These are phyloP conservation scores for Sepioteuthis lessoniana DNA, from an alignment of 2,888 invertebrate species.

Conservation along the genomic window DNA sequence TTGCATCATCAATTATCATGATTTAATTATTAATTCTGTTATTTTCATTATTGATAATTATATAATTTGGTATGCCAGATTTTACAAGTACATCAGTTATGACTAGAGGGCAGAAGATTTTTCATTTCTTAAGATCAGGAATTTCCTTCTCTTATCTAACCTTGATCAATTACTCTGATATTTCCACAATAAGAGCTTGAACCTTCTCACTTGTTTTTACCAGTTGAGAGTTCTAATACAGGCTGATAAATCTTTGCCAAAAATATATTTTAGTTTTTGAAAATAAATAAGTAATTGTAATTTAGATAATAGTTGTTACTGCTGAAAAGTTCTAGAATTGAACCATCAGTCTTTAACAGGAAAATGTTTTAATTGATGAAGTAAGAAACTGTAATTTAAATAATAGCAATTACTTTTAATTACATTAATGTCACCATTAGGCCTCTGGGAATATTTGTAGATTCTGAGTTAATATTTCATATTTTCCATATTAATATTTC, in stretches of 20 bases:
- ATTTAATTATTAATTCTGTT: not conserved
- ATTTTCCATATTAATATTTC: too few relatives aligned
- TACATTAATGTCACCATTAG: too few relatives aligned
- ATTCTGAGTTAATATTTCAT: too few relatives aligned
- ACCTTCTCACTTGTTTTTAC: not conserved
- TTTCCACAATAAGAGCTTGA: not conserved
- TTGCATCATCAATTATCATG: not conserved
- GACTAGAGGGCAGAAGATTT: not conserved
- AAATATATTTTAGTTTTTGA: not conserved
- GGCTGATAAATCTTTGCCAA: not conserved
- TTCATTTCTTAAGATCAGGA: not conserved
- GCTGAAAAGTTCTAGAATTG: too few relatives aligned
- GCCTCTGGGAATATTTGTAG: too few relatives aligned
- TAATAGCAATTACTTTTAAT: too few relatives aligned
- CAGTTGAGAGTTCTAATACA: not conserved
- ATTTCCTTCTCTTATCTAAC: not conserved
- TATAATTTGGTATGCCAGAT: not conserved
- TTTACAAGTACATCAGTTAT: not conserved
- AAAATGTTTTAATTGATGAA: too few relatives aligned
- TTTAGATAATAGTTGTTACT: too few relatives aligned
- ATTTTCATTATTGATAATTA: slow-evolving; percentile 33
- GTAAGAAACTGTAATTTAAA: too few relatives aligned
- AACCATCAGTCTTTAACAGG: too few relatives aligned
- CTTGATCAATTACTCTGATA: not conserved
- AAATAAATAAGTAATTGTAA: too few relatives aligned